Conservation (phyloP, 1,140 invertebrate genomes). For the Parasteatoda tepidariorum region DNA sequence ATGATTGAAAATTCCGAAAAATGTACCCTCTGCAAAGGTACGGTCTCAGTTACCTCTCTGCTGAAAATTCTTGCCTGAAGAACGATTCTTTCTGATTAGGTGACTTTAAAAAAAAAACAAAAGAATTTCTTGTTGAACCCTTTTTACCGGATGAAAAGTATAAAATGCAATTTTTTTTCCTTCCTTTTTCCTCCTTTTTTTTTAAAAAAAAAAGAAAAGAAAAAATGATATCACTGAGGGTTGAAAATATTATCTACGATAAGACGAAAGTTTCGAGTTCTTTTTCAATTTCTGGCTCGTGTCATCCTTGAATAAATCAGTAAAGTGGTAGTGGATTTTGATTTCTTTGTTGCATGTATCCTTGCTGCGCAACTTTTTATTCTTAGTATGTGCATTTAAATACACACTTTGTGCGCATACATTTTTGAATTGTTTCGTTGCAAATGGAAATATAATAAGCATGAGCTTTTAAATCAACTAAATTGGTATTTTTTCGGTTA, state of each 20-base stretch:
- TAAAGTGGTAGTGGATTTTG: no score
- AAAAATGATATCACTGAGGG: not conserved
- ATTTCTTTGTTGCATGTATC: no score
- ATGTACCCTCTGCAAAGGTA: not conserved
- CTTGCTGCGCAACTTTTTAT: no score
- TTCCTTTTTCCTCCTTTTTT: no score
- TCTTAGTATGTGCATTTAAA: no score
- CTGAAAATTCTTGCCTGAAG: not conserved
- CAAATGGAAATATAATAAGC: no score
- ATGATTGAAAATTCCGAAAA: constrained; percentile 28
- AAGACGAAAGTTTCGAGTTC: not conserved
- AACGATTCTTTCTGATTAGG: constrained; percentile 26
- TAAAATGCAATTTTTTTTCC: not conserved
- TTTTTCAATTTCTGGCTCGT: not conserved
- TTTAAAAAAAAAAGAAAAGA: no score
- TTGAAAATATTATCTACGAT: not conserved
- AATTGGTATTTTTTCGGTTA: no score
- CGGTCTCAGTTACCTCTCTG: not conserved
- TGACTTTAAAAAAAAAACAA: constrained; percentile 17
- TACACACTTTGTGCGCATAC: no score
- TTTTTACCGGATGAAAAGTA: not conserved
- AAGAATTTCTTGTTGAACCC: constrained; percentile 15
- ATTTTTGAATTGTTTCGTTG: no score
- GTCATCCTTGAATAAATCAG: no score
- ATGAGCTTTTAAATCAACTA: no score